Percentiles rank a stretch among this genome's conserved stretches.
Evolutionary conservation across 2,113 vertebrate genomes (phyloP).

Genomic region (Oreochromis spilurus): DNA sequence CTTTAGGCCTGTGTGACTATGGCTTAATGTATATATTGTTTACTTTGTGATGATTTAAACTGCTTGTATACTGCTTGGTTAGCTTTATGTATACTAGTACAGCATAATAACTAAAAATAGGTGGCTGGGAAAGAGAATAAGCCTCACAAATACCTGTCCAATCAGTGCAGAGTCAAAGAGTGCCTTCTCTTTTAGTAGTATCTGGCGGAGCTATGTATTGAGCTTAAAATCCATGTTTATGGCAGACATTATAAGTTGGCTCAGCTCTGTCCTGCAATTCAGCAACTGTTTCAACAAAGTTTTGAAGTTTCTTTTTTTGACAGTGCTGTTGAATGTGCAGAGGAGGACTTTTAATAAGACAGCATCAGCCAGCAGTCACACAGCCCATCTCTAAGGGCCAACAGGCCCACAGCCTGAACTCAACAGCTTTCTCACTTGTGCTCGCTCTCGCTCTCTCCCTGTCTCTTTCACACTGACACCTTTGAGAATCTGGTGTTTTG

Average conservation of each 20-base stretch:
- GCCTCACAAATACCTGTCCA: background rate
- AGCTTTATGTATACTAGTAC: background rate
- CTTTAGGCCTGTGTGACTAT: background rate
- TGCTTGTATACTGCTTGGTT: background rate
- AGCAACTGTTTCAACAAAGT: constrained; percentile 16
- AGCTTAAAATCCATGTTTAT: background rate
- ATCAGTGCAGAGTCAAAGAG: background rate
- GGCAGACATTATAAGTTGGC: background rate
- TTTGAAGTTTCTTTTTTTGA: constrained; percentile 1
- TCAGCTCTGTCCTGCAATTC: background rate
- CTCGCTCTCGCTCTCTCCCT: background rate
- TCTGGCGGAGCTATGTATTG: background rate
- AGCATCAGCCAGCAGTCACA: constrained; percentile 7
- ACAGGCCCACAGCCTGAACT: background rate
- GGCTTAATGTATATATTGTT: background rate
- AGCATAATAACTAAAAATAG: background rate
- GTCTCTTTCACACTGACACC: background rate
- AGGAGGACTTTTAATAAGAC: constrained; percentile 39
- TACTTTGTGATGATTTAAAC: background rate
- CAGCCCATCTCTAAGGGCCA: constrained; percentile 15
- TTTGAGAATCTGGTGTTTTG: constrained; percentile 7
- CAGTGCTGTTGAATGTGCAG: constrained; percentile 13
- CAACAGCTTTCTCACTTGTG: background rate
- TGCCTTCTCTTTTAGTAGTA: background rate
- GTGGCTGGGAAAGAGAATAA: background rate